A percentile compares a stretch with the other conserved stretches of the same genome.
Evolutionary conservation across 2,888 invertebrate species (phyloP).

Genomic region (Polymixis flavicincta): DNA sequence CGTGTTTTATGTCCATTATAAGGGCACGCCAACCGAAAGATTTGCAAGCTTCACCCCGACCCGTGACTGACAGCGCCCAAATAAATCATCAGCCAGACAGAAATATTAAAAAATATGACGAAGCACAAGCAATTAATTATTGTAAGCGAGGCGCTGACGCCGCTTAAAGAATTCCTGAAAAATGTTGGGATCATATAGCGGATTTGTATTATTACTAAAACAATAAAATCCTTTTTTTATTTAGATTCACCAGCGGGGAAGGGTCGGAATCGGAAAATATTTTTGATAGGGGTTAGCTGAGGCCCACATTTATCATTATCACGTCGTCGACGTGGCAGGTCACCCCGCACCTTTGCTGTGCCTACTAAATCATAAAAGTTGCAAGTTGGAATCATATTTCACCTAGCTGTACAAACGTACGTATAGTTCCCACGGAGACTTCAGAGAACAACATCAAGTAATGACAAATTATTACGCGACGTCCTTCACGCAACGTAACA

Average conservation of each 20-base stretch:
- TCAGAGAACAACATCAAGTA: slow-evolving; percentile 46
- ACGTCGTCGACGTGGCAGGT: slow-evolving; percentile 80
- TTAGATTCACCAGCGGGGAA: slow-evolving; percentile 69
- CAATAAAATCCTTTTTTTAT: slow-evolving; percentile 81
- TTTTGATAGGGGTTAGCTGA: slow-evolving; percentile 81
- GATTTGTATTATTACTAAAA: slow-evolving; percentile 76
- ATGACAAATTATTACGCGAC: slow-evolving; percentile 55
- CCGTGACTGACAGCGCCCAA: slow-evolving; percentile 68
- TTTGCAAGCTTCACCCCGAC: slow-evolving; percentile 61
- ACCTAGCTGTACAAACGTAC: slow-evolving; percentile 42
- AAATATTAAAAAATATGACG: slow-evolving; percentile 80
- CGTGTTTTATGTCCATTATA: slow-evolving; percentile 77
- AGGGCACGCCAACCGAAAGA: slow-evolving; percentile 66
- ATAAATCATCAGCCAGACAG: slow-evolving; percentile 76
- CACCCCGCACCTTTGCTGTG: slow-evolving; percentile 81
- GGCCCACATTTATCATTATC: slow-evolving; percentile 87
- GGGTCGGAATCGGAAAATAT: slow-evolving; percentile 81
- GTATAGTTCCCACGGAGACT: slow-evolving; percentile 35
- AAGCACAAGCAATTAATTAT: slow-evolving; percentile 79
- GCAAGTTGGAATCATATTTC: slow-evolving; percentile 71
- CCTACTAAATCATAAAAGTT: slow-evolving; percentile 77
- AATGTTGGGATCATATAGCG: slow-evolving; percentile 67
- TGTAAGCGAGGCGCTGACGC: slow-evolving; percentile 69
- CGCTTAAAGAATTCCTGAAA: slow-evolving; percentile 72
- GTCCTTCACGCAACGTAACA: slow-evolving; percentile 39